Conservation (phyloP, 2,113 vertebrate species). For the Prunella fulvescens region DNA sequence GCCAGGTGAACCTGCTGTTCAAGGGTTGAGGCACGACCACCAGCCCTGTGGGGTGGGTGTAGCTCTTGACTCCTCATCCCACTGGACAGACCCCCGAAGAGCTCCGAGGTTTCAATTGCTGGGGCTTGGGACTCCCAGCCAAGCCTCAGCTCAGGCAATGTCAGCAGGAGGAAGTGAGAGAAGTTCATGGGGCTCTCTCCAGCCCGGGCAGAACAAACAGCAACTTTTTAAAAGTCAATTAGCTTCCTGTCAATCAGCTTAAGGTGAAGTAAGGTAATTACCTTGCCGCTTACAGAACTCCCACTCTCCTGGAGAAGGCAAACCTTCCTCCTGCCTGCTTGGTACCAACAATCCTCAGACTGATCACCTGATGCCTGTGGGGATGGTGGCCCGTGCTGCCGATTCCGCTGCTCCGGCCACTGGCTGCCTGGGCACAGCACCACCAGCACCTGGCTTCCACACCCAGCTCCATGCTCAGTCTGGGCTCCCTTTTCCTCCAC, state of each 20-base stretch:
- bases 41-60: fast-evolving
- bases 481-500: fast-evolving
- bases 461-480: background rate
- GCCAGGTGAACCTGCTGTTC: background rate
- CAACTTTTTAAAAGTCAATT: background rate
- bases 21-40: fast-evolving
- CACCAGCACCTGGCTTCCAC: fast-evolving
- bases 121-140: fast-evolving
- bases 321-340: background rate
- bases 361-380: fast-evolving
- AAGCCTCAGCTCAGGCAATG: background rate
- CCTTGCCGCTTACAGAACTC: background rate
- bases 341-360: fast-evolving
- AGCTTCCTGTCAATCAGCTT: background rate
- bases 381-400: fast-evolving
- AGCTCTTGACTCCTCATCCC: background rate
- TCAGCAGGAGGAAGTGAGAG: background rate
- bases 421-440: background rate
- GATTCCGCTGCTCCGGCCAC: fast-evolving
- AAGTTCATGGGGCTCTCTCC: background rate
- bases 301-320: background rate
- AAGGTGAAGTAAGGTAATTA: background rate
- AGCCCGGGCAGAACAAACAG: background rate
- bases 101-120: fast-evolving
- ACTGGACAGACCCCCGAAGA: fast-evolving